Percentiles rank a stretch among this genome's conserved stretches.
phyloP scores from a whole-genome alignment of 2,797 vertebrate species.

The Macroramphosus scolopax region DNA sequence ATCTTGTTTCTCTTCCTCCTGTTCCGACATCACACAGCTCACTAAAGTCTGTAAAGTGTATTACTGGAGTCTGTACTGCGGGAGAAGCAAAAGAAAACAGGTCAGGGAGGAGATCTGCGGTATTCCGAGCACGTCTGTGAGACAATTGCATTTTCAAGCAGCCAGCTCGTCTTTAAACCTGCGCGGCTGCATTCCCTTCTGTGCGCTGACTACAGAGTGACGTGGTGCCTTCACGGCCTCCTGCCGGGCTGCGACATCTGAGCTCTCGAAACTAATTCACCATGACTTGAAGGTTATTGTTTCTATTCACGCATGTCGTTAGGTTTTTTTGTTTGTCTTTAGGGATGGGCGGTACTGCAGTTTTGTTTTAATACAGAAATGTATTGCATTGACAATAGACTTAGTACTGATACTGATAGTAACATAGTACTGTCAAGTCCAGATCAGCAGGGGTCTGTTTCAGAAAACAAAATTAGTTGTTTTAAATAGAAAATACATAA shows the following conservation, averaged over 20 bases:
- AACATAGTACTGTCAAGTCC: too few species aligned
- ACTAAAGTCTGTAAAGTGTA: slow-evolving; percentile 5
- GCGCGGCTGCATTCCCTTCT: slow-evolving; percentile 57
- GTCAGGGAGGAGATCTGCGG: slow-evolving; percentile 3
- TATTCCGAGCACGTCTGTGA: slow-evolving; percentile 47
- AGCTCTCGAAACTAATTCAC: neutral
- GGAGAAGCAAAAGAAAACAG: slow-evolving; percentile 2
- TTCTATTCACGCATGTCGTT: neutral
- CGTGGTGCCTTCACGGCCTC: slow-evolving; percentile 49
- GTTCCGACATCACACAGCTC: slow-evolving; percentile 6
- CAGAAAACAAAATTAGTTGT: neutral
- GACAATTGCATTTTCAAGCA: slow-evolving; percentile 36
- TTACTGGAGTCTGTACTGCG: slow-evolving; percentile 15
- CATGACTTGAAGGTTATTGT: neutral
- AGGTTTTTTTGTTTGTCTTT: neutral
- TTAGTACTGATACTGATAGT: too few species aligned
- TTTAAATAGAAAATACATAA: neutral
- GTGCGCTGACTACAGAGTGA: slow-evolving; percentile 23
- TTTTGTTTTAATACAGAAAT: too few species aligned
- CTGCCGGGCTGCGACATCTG: slow-evolving; percentile 6
- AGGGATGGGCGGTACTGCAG: neutral
- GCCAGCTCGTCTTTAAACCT: slow-evolving; percentile 43
- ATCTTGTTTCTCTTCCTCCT: slow-evolving; percentile 4
- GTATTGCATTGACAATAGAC: neutral
- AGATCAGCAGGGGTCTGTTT: neutral